Percentiles rank a stretch among this genome's conserved stretches.
phyloP scores from a whole-genome alignment of 2,888 invertebrate genomes.

The Imbricaverruca yamaguchii region DNA sequence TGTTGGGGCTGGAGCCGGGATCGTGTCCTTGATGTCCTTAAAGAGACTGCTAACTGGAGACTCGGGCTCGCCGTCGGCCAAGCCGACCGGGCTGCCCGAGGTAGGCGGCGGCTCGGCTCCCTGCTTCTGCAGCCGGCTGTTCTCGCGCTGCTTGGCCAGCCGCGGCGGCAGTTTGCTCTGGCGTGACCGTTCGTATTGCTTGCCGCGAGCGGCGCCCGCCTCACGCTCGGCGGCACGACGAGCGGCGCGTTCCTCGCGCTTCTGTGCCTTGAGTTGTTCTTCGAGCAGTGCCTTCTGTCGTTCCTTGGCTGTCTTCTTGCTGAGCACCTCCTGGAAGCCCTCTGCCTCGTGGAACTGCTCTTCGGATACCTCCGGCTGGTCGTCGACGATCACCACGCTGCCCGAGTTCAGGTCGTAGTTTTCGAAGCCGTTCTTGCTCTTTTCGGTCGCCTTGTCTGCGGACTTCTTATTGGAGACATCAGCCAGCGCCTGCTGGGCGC shows the following conservation, averaged over 20 bases:
- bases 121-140: conserved; percentile 24
- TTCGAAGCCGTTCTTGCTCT: conserved; percentile 23
- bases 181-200: conserved; percentile 40
- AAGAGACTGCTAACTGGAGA: conserved; percentile 66
- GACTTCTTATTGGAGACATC: conserved; percentile 36
- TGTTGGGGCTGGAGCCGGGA: conserved; percentile 49
- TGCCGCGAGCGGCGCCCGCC: conserved; percentile 26
- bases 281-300: conserved; percentile 38
- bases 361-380: conserved; percentile 46
- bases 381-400: conserved; percentile 48
- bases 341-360: conserved; percentile 44
- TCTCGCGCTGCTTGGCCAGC: conserved; percentile 63
- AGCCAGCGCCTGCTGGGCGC: conserved; percentile 47
- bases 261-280: conserved; percentile 35
- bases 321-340: conserved; percentile 77
- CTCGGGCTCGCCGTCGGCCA: conserved; percentile 40
- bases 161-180: conserved; percentile 64
- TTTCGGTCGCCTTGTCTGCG: conserved; percentile 7
- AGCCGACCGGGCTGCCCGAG: conserved; percentile 40
- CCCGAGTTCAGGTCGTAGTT: conserved; percentile 24
- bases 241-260: conserved; percentile 38
- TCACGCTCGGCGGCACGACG: conserved; percentile 33
- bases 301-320: conserved; percentile 63
- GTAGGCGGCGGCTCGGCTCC: neutral
- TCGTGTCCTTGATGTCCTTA: conserved; percentile 53